Base-by-base conservation (phyloP, 2,888 invertebrate species). In the Drosophila recens region DNA sequence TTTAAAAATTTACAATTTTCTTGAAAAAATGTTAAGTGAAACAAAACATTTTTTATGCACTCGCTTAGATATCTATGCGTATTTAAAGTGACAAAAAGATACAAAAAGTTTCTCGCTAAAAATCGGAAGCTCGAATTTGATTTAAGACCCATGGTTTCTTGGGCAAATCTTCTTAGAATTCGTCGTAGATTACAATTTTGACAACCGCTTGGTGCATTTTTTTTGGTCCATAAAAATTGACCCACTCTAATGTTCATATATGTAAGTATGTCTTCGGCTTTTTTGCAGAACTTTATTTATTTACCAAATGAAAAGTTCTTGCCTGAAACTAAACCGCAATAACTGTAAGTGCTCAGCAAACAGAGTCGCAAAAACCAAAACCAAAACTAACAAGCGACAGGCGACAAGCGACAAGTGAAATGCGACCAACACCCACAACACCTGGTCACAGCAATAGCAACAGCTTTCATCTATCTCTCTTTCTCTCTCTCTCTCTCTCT, bases 341-440 rank as follows among this genome's bases (percentile, higher is more conserved):
- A 86, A 86, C 82, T 84, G 85, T 89, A 86, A 89, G 85, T 86
- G 85, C 89, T 87, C 72, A 67, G 78, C 85, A 86, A 86, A 89
- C 85, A 86, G 65, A 67, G 56, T 52, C 30, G 45, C 56, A 34
- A 52, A 70, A 63, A 48, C 66, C 66, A 52, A 70, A 63, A 48
- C 66, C 66, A 75, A 74, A 67, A 74, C 72, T 61, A 72, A 79
- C 67, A 68, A 66, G 54, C 66, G 48, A 38, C 40, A 15, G 9
- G 40, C 40, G 11, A 58, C 51, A 54, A 40, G 36, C 51, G 63
- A 61, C 43, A 48, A 34, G 51, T 43, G 59, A 34, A 30, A 34
- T 34, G 30, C 45, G 51, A 49, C 27, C 59, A 48, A 45, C 52
- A 46, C 27, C 76, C 51, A 54, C 43, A 38, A 40, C 38, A 65